phyloP scores from a whole-genome alignment of 2,113 vertebrate genomes.

The Anoura caudifer region DNA sequence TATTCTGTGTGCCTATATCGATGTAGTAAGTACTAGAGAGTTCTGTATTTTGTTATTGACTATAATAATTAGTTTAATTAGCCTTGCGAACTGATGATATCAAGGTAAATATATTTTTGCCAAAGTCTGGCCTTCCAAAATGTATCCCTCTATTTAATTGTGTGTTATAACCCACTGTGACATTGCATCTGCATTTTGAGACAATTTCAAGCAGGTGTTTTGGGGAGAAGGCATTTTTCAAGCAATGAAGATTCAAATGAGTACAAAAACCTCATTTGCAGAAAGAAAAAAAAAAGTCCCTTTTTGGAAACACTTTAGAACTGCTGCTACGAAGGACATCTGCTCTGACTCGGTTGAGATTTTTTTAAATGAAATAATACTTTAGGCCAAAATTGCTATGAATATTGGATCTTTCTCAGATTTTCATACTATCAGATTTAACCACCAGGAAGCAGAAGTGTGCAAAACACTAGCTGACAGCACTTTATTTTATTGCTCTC shows the following conservation, averaged over 20 bases:
- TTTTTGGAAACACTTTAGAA: conserved; percentile 74
- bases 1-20: conserved; percentile 89
- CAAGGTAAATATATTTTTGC: conserved; percentile 89
- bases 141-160: conserved; percentile 83
- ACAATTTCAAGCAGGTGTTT: conserved; percentile 67
- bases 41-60: conserved; percentile 90
- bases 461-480: background rate
- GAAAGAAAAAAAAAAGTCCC: background rate
- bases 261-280: conserved; percentile 56
- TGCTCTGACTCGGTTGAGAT: conserved; percentile 60
- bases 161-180: conserved; percentile 83
- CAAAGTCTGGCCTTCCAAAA: conserved; percentile 89
- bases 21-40: conserved; percentile 90
- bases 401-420: conserved; percentile 1
- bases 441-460: conserved; percentile 60
- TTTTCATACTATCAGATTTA: conserved; percentile 11
- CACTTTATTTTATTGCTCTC: conserved; percentile 61
- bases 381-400: conserved; percentile 52
- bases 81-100: conserved; percentile 88
- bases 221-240: conserved; percentile 66
- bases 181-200: conserved; percentile 80
- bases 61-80: conserved; percentile 87
- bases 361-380: conserved; percentile 54
- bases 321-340: conserved; percentile 79
- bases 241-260: conserved; percentile 45